Evolutionary conservation across 2,797 vertebrate genomes (phyloP), one percentile per base, ranked within the genome.

Genomic region (Propithecus perrieri): DNA sequence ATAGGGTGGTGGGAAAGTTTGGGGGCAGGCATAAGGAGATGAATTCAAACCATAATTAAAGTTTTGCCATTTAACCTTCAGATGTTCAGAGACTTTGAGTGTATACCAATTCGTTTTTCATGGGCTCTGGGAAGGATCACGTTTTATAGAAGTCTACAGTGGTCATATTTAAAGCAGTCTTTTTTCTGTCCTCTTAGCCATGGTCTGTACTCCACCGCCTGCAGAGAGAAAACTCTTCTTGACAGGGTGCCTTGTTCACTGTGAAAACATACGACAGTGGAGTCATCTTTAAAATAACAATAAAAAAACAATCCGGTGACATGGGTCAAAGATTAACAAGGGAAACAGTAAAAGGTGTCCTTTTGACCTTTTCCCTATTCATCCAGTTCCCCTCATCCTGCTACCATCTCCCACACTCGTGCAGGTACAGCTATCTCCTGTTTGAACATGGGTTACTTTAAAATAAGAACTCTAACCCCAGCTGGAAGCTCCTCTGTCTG

Each of bases 371-470:
- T 81, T 48, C 17, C 33, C 24, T n/a, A 0, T 33, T 15, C 20
- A 41, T 41, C 17, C 3, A 4, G 24, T 8, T 43, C 7, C 26
- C 14, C 12, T 26, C 8, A 20, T 35, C 43, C 53, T 5, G 12
- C 28, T 7, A 0, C n/a, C 0, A 0, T 61, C 33, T 20, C 33
- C 48, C 46, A 5, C 28, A 20, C 4, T 9, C 5, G 2, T 10
- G 13, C 75, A 71, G 43, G 57, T 20, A 14, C 43, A 74, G 33
- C 83, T 50, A 3, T 46, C 65, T 61, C 59, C 63, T 26, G 22
- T 4, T 30, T n/a, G 38, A 38, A 33, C 4, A 4, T 17, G 50
- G n/a, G 8, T 50, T 53, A 41, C 22, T n/a, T 43, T 35, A 78
- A 74, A 61, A n/a, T 83, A 57, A 46, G 38, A 17, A 1, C n/a